These are phyloP conservation scores for Cephus pygmeus DNA, from an alignment of 2,888 invertebrate species.

Conservation along the genomic window DNA sequence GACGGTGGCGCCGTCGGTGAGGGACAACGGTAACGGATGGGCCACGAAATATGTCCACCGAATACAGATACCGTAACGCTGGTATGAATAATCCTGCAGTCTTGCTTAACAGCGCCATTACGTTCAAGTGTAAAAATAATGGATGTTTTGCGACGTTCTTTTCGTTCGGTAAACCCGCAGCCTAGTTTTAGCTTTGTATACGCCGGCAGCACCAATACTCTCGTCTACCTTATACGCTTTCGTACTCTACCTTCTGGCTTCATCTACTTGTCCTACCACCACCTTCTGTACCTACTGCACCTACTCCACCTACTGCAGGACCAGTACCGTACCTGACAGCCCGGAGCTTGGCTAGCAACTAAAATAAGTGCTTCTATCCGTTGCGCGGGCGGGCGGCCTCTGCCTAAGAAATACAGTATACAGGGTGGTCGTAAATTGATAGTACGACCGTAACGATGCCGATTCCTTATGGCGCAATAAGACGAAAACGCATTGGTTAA, in stretches of 20 bases:
- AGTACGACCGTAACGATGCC: neutral
- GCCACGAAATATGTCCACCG: neutral
- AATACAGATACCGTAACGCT: neutral
- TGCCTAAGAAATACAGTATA: neutral
- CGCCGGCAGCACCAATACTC: neutral
- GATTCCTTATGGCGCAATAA: neutral
- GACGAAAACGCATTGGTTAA: neutral
- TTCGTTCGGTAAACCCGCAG: constrained; percentile 16
- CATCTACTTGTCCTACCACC: constrained; percentile 2
- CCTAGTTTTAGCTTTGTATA: constrained; percentile 16
- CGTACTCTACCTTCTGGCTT: constrained; percentile 3
- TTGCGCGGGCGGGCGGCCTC: constrained; percentile 1
- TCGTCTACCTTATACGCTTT: neutral
- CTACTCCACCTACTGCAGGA: neutral
- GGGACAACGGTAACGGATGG: neutral
- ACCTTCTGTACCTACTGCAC: neutral
- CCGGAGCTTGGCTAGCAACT: constrained; percentile 3
- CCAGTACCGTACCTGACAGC: constrained; percentile 5
- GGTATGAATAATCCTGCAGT: constrained; percentile 5
- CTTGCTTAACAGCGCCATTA: constrained; percentile 24
- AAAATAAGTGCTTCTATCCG: constrained; percentile 12
- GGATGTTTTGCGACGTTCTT: constrained; percentile 24
- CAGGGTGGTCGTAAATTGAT: neutral
- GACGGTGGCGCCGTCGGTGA: neutral
- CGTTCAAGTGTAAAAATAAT: constrained; percentile 30